phyloP scores from a whole-genome alignment of 2,888 invertebrate genomes.

The Halictus quadricinctus region DNA sequence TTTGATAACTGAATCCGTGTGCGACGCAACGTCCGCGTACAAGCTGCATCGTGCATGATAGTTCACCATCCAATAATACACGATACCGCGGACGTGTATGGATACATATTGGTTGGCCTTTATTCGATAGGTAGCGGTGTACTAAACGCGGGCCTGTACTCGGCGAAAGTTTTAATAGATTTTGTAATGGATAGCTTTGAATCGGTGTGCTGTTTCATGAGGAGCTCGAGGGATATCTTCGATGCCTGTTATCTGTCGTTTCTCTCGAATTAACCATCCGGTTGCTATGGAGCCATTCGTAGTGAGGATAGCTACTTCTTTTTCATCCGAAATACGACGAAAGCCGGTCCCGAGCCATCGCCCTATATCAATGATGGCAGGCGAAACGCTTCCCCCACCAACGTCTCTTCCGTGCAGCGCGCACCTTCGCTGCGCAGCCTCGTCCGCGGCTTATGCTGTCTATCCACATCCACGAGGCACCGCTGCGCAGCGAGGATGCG shows the following conservation, averaged over 20 bases:
- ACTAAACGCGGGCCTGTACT: not conserved
- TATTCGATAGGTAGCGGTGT: conserved; percentile 9
- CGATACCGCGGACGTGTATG: conserved; percentile 13
- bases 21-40: too few species aligned
- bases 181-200: conserved; percentile 13
- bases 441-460: too few species aligned
- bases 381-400: too few species aligned
- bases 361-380: too few species aligned
- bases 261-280: not conserved
- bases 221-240: not conserved
- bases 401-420: too few species aligned
- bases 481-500: too few species aligned
- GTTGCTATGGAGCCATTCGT: too few species aligned
- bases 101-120: conserved; percentile 35
- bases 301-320: too few species aligned
- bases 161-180: not conserved
- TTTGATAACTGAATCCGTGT: conserved; percentile 39
- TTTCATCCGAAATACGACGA: too few species aligned
- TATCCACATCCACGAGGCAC: too few species aligned
- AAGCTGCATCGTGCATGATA: conserved; percentile 4
- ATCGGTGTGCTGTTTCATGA: not conserved
- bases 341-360: too few species aligned
- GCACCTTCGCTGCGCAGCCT: too few species aligned
- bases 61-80: conserved; percentile 37
- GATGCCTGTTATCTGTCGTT: not conserved